These are phyloP conservation scores for Drosophila ustulata DNA, from an alignment of 2,888 invertebrate genomes.

Conservation along the genomic window DNA sequence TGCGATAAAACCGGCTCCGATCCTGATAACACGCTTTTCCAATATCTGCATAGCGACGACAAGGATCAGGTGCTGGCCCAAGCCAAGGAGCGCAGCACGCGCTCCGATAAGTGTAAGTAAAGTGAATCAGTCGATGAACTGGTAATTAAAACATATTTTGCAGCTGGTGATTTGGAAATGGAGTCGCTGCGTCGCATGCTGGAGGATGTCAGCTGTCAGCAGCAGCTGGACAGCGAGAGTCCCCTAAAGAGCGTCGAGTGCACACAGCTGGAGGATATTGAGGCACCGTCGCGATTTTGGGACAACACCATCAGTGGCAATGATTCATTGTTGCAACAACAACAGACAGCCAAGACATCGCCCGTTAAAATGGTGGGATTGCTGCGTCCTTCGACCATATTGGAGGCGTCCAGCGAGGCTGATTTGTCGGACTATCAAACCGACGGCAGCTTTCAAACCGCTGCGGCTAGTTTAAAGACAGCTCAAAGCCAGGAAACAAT, in stretches of 20 bases:
- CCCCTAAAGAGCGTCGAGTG: slow-evolving; percentile 70
- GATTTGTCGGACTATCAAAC: slow-evolving; percentile 43
- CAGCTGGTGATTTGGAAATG: slow-evolving; percentile 66
- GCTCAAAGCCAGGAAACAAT: slow-evolving; percentile 41
- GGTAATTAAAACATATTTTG: neutral
- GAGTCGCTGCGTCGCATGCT: slow-evolving; percentile 74
- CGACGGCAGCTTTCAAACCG: slow-evolving; percentile 77
- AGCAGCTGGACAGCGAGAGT: slow-evolving; percentile 65
- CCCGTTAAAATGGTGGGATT: slow-evolving; percentile 84
- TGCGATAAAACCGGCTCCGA: slow-evolving; percentile 83
- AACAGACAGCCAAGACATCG: slow-evolving; percentile 67
- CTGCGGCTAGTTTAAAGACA: slow-evolving; percentile 64
- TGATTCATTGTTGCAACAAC: slow-evolving; percentile 20
- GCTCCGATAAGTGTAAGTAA: slow-evolving; percentile 40
- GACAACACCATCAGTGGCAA: slow-evolving; percentile 75
- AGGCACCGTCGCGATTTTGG: slow-evolving; percentile 83
- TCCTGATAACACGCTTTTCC: slow-evolving; percentile 82
- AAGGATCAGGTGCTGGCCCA: slow-evolving; percentile 64
- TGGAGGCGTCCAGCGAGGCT: slow-evolving; percentile 78
- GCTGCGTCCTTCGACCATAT: slow-evolving; percentile 83
- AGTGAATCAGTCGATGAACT: neutral
- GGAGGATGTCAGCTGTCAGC: slow-evolving; percentile 59
- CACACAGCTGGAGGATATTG: slow-evolving; percentile 83
- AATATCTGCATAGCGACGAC: slow-evolving; percentile 77
- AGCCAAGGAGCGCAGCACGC: slow-evolving; percentile 52